Conservation (phyloP, 2,888 invertebrate genomes). For the Drosophila kanekoi region DNA sequence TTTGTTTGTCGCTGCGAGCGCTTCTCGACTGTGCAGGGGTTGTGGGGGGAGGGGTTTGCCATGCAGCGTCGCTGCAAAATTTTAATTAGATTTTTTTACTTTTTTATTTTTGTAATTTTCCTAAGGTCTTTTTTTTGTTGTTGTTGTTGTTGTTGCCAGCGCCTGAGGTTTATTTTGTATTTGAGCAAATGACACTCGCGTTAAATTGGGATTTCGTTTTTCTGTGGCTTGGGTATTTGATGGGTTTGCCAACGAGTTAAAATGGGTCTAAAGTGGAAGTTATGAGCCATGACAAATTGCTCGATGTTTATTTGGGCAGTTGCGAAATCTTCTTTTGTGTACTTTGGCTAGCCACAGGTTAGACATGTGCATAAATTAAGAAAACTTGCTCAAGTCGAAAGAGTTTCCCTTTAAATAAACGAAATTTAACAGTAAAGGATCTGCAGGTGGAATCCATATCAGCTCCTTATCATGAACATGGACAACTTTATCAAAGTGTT, state of each 20-base stretch:
- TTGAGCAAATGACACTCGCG: conserved; percentile 70
- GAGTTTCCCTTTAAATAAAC: not conserved
- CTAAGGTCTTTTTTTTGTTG: conserved; percentile 26
- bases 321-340: conserved; percentile 5
- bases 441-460: too few species aligned
- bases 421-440: too few species aligned
- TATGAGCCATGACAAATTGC: conserved; percentile 68
- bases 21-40: not conserved
- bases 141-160: conserved; percentile 12
- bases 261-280: conserved; percentile 40
- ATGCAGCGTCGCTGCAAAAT: conserved; percentile 63
- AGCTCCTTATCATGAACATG: too few species aligned
- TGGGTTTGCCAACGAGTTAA: conserved; percentile 66
- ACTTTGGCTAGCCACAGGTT: conserved; percentile 3
- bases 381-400: not conserved
- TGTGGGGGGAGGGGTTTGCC: conserved; percentile 20
- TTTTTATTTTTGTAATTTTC: conserved; percentile 53
- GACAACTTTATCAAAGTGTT: too few species aligned
- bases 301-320: conserved; percentile 38
- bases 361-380: not conserved
- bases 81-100: conserved; percentile 78
- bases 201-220: conserved; percentile 53
- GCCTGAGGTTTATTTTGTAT: conserved; percentile 68
- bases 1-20: conserved; percentile 70
- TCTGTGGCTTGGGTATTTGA: conserved; percentile 7